Base-by-base conservation (phyloP, 2,797 vertebrate genomes). In the Ctenopoma kingsleyae region DNA sequence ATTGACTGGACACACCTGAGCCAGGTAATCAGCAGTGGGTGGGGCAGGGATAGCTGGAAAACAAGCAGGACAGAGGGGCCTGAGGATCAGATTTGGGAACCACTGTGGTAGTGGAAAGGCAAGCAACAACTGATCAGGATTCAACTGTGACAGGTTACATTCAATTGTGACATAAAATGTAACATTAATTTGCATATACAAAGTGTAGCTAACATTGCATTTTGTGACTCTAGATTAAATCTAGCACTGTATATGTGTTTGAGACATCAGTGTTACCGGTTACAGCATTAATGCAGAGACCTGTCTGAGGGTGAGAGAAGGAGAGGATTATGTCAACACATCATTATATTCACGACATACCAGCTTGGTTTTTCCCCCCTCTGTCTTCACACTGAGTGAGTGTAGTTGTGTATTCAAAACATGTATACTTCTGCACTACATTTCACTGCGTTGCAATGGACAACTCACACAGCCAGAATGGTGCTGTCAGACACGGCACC, bases 331-430 rank as follows among this genome's bases (percentile, higher is more conserved):
- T 27, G 3, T 13, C 40, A 20, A 48, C 2, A 0, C 38, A 49
- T 13, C 23, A 40, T 63, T 58, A 61, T 62, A 40, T n/a, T 69
- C 38, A 20, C 9, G 5, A 58, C 25, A 69, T 19, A 44, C 3
- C 13, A 6, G 32, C 73, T 58, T 50, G 55, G 19, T n/a, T 38
- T 55, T 53, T 62, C 53, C 40, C 3, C 17, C 43, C 30, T 53
- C 27, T 13, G 13, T 48, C 46, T 48, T 44, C 35, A 55, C 25
- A 41, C 47, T 12, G 20, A 36, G 27, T 44, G 15, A 25, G 30
- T 44, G 41, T 38, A 50, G 41, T 66, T 72, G 60, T 75, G 56
- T 60, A 80, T 75, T 78, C 67, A 52, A 50, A 75, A 41, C 71
- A 59, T 64, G 60, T 30, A 40, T 59, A 67, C 32, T 19, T 51